phyloP scores from a whole-genome alignment of 2,888 invertebrate species.

The Nomada goodeniana region DNA sequence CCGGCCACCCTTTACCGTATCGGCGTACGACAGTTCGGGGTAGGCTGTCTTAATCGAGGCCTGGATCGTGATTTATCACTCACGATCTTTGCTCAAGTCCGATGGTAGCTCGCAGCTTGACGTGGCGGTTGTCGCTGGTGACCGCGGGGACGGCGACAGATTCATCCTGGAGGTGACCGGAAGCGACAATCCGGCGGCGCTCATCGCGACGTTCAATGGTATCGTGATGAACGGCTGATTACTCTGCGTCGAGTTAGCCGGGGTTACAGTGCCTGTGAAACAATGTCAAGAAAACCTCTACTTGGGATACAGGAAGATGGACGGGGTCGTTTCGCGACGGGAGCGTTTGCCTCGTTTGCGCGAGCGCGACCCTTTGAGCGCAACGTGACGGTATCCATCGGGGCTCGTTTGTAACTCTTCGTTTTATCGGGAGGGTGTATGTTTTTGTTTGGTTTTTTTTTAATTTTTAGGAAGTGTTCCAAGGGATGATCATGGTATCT shows the following conservation, averaged over 20 bases:
- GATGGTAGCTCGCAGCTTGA: constrained; percentile 79
- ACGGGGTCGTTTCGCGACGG: constrained; percentile 4
- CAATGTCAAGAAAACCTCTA: constrained; percentile 45
- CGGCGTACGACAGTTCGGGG: constrained; percentile 1
- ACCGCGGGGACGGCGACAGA: constrained; percentile 68
- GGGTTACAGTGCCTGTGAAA: constrained; percentile 74
- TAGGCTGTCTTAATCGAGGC: constrained; percentile 8
- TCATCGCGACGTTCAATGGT: constrained; percentile 89
- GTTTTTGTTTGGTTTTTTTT: not conserved
- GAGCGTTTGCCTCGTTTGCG: not conserved
- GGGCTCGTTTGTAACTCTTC: not conserved
- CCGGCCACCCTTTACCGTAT: constrained; percentile 7
- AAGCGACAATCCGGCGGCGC: constrained; percentile 84
- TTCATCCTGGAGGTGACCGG: constrained; percentile 78
- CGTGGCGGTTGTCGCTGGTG: constrained; percentile 75
- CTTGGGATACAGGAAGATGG: constrained; percentile 43
- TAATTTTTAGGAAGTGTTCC: not conserved
- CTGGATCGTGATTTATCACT: constrained; percentile 45
- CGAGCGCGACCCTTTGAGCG: not conserved
- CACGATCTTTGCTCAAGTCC: constrained; percentile 80
- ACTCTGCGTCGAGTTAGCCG: constrained; percentile 76
- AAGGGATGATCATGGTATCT: constrained; percentile 37
- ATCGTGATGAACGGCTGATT: constrained; percentile 89
- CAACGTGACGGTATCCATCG: not conserved
- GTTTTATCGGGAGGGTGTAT: constrained; percentile 2